A percentile compares a stretch with the other conserved stretches of the same genome.
Conservation (phyloP, 2,113 vertebrate genomes). For the Pachypanchax playfairii region DNA sequence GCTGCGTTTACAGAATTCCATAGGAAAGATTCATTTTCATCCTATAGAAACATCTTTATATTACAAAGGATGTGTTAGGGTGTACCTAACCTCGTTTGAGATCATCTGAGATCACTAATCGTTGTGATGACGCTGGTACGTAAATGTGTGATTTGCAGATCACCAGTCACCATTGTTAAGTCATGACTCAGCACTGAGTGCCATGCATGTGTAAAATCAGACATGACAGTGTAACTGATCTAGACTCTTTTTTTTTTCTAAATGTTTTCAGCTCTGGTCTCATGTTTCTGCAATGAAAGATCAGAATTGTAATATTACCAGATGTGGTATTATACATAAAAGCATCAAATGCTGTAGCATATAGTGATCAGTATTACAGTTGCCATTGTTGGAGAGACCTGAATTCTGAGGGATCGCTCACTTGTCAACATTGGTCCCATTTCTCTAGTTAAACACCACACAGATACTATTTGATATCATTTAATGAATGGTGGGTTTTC, state of each 20-base stretch:
- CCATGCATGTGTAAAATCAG: conserved; percentile 6
- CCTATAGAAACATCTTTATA: too few species aligned
- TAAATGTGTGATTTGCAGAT: conserved; percentile 41
- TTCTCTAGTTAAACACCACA: conserved; percentile 46
- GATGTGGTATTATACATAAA: conserved; percentile 65
- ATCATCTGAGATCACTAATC: conserved; percentile 42
- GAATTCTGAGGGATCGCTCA: conserved; percentile 52
- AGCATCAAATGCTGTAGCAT: conserved; percentile 55
- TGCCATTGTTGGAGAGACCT: conserved; percentile 43
- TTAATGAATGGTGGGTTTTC: conserved; percentile 71
- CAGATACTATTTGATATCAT: conserved; percentile 64
- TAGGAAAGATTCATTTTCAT: neutral
- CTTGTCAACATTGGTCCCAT: conserved; percentile 52
- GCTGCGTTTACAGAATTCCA: conserved; percentile 8
- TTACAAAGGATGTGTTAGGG: too few species aligned
- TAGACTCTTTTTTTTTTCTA: conserved; percentile 14
- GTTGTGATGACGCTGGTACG: conserved; percentile 51
- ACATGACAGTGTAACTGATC: conserved; percentile 15
- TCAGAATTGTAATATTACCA: conserved; percentile 57
- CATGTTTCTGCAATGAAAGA: conserved; percentile 25
- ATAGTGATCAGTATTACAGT: conserved; percentile 75
- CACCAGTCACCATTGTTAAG: conserved; percentile 30
- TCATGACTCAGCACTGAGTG: conserved; percentile 19
- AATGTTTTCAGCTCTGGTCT: conserved; percentile 13
- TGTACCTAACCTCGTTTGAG: too few species aligned